Evolutionary conservation across 2,888 invertebrate species (phyloP), one percentile per base, ranked within the genome.

Genomic region (Tillus elongatus): DNA sequence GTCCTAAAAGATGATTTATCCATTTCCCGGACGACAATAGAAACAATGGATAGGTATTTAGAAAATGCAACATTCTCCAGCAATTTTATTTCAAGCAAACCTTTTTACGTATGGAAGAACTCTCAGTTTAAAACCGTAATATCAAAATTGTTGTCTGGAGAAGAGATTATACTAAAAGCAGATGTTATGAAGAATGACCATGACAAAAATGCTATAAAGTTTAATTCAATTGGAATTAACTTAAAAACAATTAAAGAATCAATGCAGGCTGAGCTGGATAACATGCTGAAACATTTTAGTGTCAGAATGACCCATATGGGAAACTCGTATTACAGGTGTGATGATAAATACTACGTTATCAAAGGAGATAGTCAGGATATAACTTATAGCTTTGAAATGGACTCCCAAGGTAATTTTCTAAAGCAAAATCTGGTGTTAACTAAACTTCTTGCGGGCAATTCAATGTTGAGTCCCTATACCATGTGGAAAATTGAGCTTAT

Each of bases 381-480:
- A 9, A 12, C 6, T 6, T 34, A 30, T 12, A 30, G 29, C 9
- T 34, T 34, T 12, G 34, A 28, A 10, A 34, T 31, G 12, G 14
- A 34, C 8, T 9, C 28, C 4, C 9, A 34, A 8, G 34, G 34
- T 6, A 30, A n/a, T 6, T 29, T 29, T 10, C 4, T 28, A n/a
- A 12, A 28, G 4, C 4, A 6, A 6, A 34, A 34, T 30, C 6
- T n/a, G 27, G 28, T 30, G 4, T 34, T 31, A 8, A 30, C 6
- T 10, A 34, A 34, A 12, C 4, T 34, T 9, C 4, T 4, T 4
- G 11, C 6, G 6, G 34, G 34, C 10, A 30, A 34, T 30, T 30
- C 29, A 4, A 30, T 34, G 28, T 34, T 34, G 28, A 34, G 34
- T 12, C 34, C 34, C 8, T 34, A 34, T 30, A 29, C 34, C 4